Conservation (phyloP, 2,113 vertebrate species). For the Halcyon malimbica region DNA sequence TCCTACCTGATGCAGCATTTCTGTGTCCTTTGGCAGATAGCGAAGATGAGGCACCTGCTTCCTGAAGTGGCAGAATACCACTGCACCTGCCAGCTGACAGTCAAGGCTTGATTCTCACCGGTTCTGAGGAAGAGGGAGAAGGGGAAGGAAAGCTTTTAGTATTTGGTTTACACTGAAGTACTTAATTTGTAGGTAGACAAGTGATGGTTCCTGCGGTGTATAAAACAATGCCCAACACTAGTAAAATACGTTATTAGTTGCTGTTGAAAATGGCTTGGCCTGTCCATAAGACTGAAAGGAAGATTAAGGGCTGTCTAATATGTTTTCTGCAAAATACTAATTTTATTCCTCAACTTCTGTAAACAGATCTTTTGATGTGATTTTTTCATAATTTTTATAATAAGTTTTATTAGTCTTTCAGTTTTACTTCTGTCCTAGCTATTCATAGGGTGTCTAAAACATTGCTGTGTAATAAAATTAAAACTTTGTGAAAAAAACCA, state of each 20-base stretch:
- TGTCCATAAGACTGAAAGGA: not conserved
- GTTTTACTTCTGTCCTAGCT: not conserved
- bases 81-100: not conserved
- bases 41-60: not conserved
- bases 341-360: not conserved
- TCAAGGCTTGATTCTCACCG: not conserved
- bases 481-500: not conserved
- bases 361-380: not conserved
- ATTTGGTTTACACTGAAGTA: not conserved
- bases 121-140: not conserved
- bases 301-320: not conserved
- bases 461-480: not conserved
- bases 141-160: not conserved
- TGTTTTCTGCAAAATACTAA: not conserved
- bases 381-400: not conserved
- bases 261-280: not conserved
- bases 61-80: not conserved
- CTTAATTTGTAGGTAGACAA: not conserved
- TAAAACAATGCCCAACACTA: not conserved
- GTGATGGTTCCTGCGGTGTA: not conserved
- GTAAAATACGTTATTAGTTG: constrained; percentile 11
- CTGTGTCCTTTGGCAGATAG: not conserved
- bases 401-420: not conserved
- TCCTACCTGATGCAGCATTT: not conserved
- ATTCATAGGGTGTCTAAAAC: not conserved